Evolutionary conservation across 1,140 invertebrate genomes (phyloP).

Genomic region (Scaptomyza graminum): DNA sequence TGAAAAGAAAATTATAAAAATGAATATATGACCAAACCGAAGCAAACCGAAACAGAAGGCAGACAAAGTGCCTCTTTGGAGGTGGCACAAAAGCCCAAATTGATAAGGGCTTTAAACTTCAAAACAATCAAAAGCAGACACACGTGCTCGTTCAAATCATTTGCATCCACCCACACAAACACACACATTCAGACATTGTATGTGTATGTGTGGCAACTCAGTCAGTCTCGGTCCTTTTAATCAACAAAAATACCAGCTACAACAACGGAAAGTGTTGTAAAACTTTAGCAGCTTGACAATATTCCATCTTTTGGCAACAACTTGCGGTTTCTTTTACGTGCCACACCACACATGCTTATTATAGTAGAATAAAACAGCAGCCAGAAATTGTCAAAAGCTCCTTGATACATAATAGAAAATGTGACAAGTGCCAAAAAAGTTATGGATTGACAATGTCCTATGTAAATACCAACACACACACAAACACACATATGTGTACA

Average conservation of each 20-base stretch:
- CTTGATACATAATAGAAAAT: slow-evolving; percentile 61
- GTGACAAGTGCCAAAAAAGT: slow-evolving; percentile 60
- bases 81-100: slow-evolving; percentile 65
- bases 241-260: slow-evolving; percentile 66
- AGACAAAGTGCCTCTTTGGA: slow-evolving; percentile 37
- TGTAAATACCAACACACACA: slow-evolving; percentile 34
- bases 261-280: slow-evolving; percentile 54
- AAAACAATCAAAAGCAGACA: slow-evolving; percentile 72
- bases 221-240: slow-evolving; percentile 55
- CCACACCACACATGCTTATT: slow-evolving; percentile 6
- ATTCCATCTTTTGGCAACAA: slow-evolving; percentile 36
- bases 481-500: slow-evolving; percentile 20
- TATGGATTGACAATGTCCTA: slow-evolving; percentile 71
- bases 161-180: slow-evolving; percentile 64
- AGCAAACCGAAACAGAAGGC: slow-evolving; percentile 19
- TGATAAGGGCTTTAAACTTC: slow-evolving; percentile 79
- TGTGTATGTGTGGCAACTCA: not conserved
- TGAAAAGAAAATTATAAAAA: slow-evolving; percentile 43
- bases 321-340: slow-evolving; percentile 18
- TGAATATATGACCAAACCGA: not conserved
- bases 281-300: slow-evolving; percentile 61
- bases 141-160: slow-evolving; percentile 52
- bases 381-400: slow-evolving; percentile 60
- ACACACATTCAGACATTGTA: not conserved
- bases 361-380: slow-evolving; percentile 50